Conservation (phyloP, 2,888 invertebrate genomes). For the Syrphus vitripennis region DNA sequence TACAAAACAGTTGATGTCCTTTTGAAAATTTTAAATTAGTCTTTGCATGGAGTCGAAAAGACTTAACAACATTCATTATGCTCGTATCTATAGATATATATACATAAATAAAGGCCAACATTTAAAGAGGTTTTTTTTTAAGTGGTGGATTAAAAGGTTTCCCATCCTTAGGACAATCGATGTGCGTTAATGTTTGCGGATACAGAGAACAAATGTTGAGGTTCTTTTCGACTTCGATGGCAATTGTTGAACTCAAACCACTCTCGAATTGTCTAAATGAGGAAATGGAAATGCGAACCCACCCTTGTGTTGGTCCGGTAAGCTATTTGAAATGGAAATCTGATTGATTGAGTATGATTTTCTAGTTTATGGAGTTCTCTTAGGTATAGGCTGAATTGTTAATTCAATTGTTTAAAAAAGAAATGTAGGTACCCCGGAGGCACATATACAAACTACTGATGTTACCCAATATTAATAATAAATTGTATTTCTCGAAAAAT, state of each 20-base stretch:
- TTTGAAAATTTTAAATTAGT: conserved; percentile 65
- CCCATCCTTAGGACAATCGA: background rate
- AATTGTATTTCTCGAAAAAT: too few species aligned
- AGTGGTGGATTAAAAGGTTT: conserved; percentile 54
- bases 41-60: conserved; percentile 29
- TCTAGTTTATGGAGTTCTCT: background rate
- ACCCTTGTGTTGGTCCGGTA: background rate
- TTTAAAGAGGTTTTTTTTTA: background rate
- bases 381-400: background rate
- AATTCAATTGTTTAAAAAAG: background rate
- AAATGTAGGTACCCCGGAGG: too few species aligned
- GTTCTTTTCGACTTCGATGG: conserved; percentile 21
- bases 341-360: conserved; percentile 45
- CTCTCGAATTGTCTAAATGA: background rate
- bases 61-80: background rate
- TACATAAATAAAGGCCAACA: background rate
- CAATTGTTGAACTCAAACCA: background rate
- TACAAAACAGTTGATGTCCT: conserved; percentile 33
- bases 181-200: conserved; percentile 60
- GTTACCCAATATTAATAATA: too few species aligned
- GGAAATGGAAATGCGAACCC: background rate
- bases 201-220: conserved; percentile 22
- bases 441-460: too few species aligned
- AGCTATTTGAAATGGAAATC: conserved; percentile 17
- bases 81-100: background rate